Conservation (phyloP, 2,113 vertebrate species). For the Sapayoa aenigma region DNA sequence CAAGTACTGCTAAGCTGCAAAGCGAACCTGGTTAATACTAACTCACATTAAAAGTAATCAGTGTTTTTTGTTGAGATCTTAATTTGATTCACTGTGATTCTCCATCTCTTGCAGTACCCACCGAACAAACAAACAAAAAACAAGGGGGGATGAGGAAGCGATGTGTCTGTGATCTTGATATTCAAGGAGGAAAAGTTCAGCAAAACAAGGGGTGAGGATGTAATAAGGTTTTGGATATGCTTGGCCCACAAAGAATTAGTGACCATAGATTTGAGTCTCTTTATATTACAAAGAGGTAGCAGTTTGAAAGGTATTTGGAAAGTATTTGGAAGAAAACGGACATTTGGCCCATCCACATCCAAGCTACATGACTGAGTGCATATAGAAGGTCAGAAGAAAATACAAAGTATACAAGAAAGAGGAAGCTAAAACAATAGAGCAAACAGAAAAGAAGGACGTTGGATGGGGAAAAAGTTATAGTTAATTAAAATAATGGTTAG, state of each 20-base stretch:
- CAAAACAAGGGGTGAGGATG: accelerated
- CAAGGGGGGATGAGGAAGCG: too few species aligned
- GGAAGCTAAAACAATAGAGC: too few species aligned
- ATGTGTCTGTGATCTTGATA: neutral
- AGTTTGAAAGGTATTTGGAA: neutral
- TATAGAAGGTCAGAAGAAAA: too few species aligned
- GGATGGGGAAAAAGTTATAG: too few species aligned
- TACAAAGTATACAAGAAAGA: too few species aligned
- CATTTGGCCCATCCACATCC: too few species aligned
- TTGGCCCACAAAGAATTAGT: neutral
- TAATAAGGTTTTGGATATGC: neutral
- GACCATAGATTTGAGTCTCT: neutral
- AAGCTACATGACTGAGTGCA: too few species aligned
- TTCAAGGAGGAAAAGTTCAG: neutral
- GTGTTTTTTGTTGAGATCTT: neutral
- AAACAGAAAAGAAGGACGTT: too few species aligned
- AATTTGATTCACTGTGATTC: neutral
- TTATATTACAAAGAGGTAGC: neutral
- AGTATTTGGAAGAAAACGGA: too few species aligned
- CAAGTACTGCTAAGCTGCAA: neutral
- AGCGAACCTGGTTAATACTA: neutral
- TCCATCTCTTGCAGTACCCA: neutral
- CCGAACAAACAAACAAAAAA: too few species aligned
- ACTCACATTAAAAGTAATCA: neutral
- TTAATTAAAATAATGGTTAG: too few species aligned